Percentiles rank a stretch among this genome's conserved stretches.
These are phyloP conservation scores for Nemapogon koenigi DNA, from an alignment of 2,888 invertebrate species.

Conservation along the genomic window DNA sequence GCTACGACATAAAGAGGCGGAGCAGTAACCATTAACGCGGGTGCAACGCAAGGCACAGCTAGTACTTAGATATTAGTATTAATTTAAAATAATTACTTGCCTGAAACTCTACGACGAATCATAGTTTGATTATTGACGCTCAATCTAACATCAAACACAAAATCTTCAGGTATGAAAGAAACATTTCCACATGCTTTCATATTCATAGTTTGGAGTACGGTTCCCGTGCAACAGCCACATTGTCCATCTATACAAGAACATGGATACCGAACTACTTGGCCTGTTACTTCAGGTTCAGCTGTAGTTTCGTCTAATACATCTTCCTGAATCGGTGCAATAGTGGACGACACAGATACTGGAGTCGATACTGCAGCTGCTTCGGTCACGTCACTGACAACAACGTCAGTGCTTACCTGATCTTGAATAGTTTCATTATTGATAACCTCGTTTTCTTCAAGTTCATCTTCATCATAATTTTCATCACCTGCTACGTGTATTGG, in stretches of 20 bases:
- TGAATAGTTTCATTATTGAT: constrained; percentile 17
- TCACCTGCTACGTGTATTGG: constrained; percentile 42
- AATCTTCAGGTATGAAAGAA: constrained; percentile 81
- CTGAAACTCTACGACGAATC: constrained; percentile 75
- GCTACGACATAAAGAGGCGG: no score
- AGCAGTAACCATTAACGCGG: no score
- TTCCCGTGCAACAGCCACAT: constrained; percentile 74
- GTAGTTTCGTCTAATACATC: constrained; percentile 15
- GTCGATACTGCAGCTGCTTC: constrained; percentile 17
- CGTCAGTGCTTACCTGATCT: constrained; percentile 21
- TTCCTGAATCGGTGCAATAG: constrained; percentile 28
- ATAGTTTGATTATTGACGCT: constrained; percentile 75
- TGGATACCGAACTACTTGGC: constrained; percentile 62
- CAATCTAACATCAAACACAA: constrained; percentile 77
- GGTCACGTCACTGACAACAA: constrained; percentile 18
- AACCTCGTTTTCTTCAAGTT: constrained; percentile 21
- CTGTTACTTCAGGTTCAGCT: constrained; percentile 26
- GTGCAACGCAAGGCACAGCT: no score
- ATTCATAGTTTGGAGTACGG: constrained; percentile 67
- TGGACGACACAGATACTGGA: constrained; percentile 18
- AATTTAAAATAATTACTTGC: constrained; percentile 41
- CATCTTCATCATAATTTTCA: constrained; percentile 23
- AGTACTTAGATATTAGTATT: no score
- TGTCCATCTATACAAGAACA: constrained; percentile 68
- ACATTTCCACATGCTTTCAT: constrained; percentile 82